Evolutionary conservation across 2,888 invertebrate species (phyloP), one percentile per base, ranked within the genome.

Genomic region (Dichetophora obliterata): DNA sequence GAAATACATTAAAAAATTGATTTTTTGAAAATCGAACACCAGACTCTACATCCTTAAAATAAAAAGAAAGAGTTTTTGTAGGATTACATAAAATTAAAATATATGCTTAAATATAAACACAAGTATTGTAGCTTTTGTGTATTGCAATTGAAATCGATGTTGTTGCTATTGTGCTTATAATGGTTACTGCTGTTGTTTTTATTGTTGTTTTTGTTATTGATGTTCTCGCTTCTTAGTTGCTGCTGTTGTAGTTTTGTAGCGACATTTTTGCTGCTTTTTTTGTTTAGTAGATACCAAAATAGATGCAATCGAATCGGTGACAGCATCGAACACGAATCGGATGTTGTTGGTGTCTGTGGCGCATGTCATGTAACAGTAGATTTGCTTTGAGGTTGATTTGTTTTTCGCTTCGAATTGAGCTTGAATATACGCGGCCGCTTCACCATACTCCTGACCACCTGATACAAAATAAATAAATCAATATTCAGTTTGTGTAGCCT

Each of bases 331-430:
- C 91, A 99, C 99, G 92, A 99, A 99, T 93, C 99, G 99, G 89
- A 99, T 99, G 93, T 99, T 99, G 92, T 97, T 98, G 90, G 99
- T 99, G 92, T 99, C 99, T 86, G 99, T 99, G 91, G 99, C 99
- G 93, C 99, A 99, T 85, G 99, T 99, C 97, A 98, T 99, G 93
- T 99, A 99, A 93, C 99, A 99, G 95, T 99, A 99, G 90, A 99
- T 99, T 94, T 99, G 99, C 93, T 99, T 99, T 89, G 98, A 97
- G 90, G 98, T 98, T 88, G 98, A 98, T 91, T 99, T 99, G 93
- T 99, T 99, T 93, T 99, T 99, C 86, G 98, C 98, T 91, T 99
- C 99, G 91, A 99, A 99, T 92, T 99, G 99, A 84, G 98, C 98
- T 91, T 99, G 99, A 89, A 99, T 99, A 91, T 99, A 99, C 82